Conservation (phyloP, 2,113 vertebrate species). For the Bungarus multicinctus region DNA sequence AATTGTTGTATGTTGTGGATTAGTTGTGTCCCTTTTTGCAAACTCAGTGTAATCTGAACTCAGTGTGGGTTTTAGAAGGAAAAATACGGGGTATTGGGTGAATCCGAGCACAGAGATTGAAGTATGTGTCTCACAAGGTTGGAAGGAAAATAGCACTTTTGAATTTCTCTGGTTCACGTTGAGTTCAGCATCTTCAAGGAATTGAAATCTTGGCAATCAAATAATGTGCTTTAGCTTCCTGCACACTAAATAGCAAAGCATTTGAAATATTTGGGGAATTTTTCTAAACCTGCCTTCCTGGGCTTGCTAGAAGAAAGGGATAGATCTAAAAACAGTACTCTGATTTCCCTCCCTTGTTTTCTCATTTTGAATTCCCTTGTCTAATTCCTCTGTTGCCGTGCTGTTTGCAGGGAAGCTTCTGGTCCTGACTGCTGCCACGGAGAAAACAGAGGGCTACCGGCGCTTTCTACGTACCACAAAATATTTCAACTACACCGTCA, state of each 20-base stretch:
- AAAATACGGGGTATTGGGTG: neutral
- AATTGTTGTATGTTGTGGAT: neutral
- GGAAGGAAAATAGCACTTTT: neutral
- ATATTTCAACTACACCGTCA: constrained; percentile 85
- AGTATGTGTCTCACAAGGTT: neutral
- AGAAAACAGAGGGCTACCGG: constrained; percentile 79
- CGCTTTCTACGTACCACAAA: constrained; percentile 78
- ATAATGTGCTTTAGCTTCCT: neutral
- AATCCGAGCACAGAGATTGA: neutral
- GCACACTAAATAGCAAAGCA: neutral
- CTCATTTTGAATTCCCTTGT: neutral
- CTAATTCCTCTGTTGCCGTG: neutral
- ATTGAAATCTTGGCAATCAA: neutral
- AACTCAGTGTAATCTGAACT: neutral
- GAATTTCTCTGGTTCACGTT: neutral
- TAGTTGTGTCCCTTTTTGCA: neutral
- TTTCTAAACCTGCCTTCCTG: neutral
- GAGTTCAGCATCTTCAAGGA: neutral
- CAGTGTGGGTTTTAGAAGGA: neutral
- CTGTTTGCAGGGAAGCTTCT: constrained; percentile 74
- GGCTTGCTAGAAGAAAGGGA: neutral
- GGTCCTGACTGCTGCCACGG: constrained; percentile 83
- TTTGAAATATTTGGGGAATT: neutral
- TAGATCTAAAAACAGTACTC: neutral
- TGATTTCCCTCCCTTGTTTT: constrained; percentile 1